Conservation (phyloP, 2,888 invertebrate species). For the Oasisia sp. region DNA sequence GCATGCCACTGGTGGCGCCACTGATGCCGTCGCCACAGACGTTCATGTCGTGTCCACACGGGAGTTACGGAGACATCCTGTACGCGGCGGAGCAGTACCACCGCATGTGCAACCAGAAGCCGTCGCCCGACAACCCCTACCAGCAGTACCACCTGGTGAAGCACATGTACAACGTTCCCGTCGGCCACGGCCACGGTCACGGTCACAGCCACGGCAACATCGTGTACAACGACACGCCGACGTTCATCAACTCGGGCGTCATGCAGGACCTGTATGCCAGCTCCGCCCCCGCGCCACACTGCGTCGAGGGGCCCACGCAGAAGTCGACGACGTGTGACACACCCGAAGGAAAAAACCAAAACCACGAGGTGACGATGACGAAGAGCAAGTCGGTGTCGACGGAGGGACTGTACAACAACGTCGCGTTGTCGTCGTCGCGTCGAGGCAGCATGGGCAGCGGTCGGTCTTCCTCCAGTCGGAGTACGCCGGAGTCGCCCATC, state of each 20-base stretch:
- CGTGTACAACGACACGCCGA: not conserved
- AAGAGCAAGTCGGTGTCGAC: slow-evolving; percentile 12
- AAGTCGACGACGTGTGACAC: not conserved
- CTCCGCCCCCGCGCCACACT: not conserved
- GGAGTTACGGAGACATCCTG: not conserved
- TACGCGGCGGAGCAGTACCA: not conserved
- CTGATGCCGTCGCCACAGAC: not conserved
- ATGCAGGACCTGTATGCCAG: not conserved
- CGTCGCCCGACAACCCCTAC: not conserved
- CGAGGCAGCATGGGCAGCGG: not conserved
- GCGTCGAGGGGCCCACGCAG: not conserved
- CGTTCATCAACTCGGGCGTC: not conserved
- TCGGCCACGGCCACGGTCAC: not conserved
- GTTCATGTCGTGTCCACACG: not conserved
- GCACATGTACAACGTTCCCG: slow-evolving; percentile 4
- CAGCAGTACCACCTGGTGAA: slow-evolving; percentile 5
- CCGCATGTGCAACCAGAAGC: not conserved
- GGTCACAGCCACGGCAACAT: not conserved
- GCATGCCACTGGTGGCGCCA: not conserved
- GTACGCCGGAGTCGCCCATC: not conserved
- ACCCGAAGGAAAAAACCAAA: not conserved
- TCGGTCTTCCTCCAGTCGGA: not conserved
- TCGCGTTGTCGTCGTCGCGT: not conserved
- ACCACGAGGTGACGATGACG: not conserved
- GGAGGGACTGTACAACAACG: not conserved